phyloP scores from a whole-genome alignment of 2,113 vertebrate species.

The Tachycineta bicolor region DNA sequence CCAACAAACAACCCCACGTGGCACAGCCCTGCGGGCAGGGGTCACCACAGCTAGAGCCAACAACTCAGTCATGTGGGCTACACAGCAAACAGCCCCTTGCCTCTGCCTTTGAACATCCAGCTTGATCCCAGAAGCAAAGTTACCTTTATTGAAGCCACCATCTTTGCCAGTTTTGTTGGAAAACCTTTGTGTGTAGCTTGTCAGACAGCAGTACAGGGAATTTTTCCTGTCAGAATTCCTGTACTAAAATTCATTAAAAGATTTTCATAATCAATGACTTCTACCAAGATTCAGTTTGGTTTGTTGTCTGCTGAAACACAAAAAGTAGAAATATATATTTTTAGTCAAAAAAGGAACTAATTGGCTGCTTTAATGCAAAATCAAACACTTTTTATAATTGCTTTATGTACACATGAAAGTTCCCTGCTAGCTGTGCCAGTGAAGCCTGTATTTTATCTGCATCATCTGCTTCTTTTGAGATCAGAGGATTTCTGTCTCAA shows the following conservation, averaged over 20 bases:
- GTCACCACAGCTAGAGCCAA: neutral
- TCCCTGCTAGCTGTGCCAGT: slow-evolving; percentile 57
- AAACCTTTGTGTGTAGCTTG: neutral
- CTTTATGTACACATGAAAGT: slow-evolving; percentile 69
- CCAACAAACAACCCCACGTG: neutral
- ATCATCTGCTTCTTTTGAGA: slow-evolving; percentile 72
- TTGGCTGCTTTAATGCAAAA: slow-evolving; percentile 65
- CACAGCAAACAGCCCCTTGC: neutral
- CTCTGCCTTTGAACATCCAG: neutral
- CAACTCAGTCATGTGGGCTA: neutral
- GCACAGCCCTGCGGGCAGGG: neutral
- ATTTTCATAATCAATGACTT: neutral
- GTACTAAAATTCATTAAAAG: neutral
- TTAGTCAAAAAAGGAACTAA: slow-evolving; percentile 59
- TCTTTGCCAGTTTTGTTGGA: neutral
- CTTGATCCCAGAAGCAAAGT: neutral
- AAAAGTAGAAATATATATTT: slow-evolving; percentile 45
- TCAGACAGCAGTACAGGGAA: neutral
- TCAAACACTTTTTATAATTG: slow-evolving; percentile 74
- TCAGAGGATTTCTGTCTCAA: slow-evolving; percentile 61
- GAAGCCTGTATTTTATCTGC: slow-evolving; percentile 67
- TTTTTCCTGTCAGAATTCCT: neutral
- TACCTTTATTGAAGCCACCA: neutral
- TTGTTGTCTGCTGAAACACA: slow-evolving; percentile 23
- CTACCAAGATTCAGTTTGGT: neutral